A percentile compares a stretch with the other conserved stretches of the same genome.
These are phyloP conservation scores for Puma concolor DNA, from an alignment of 2,113 vertebrate species.

Conservation along the genomic window DNA sequence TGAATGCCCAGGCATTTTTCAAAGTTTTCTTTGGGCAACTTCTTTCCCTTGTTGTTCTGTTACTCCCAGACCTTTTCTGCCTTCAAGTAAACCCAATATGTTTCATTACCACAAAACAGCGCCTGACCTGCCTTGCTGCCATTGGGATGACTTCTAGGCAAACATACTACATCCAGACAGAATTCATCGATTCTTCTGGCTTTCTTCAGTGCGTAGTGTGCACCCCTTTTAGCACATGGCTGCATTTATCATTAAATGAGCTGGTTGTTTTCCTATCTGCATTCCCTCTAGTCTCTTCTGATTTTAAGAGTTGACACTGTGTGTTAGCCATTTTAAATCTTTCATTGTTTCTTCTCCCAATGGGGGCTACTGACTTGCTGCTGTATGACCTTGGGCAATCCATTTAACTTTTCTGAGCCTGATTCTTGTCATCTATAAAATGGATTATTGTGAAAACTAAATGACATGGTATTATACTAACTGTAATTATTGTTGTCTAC, in stretches of 20 bases:
- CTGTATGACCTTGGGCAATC: background rate
- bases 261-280: background rate
- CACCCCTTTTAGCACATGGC: background rate
- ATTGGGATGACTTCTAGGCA: background rate
- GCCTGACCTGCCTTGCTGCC: background rate
- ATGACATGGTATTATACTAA: background rate
- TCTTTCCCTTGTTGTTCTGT: constrained; percentile 24
- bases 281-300: background rate
- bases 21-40: constrained; percentile 48
- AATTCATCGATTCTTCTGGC: background rate
- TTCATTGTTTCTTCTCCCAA: background rate
- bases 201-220: background rate
- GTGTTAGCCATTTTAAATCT: background rate
- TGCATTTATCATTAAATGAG: background rate
- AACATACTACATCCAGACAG: background rate
- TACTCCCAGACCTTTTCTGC: constrained; percentile 43
- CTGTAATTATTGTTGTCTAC: background rate
- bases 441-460: background rate
- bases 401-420: background rate
- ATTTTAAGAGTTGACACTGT: background rate
- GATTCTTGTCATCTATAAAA: constrained; percentile 19
- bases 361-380: background rate
- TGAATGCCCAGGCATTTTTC: constrained; percentile 55
- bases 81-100: constrained; percentile 22
- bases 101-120: background rate